Evolutionary conservation across 1,140 invertebrate genomes (phyloP).

Genomic region (Trichonephila clavipes): DNA sequence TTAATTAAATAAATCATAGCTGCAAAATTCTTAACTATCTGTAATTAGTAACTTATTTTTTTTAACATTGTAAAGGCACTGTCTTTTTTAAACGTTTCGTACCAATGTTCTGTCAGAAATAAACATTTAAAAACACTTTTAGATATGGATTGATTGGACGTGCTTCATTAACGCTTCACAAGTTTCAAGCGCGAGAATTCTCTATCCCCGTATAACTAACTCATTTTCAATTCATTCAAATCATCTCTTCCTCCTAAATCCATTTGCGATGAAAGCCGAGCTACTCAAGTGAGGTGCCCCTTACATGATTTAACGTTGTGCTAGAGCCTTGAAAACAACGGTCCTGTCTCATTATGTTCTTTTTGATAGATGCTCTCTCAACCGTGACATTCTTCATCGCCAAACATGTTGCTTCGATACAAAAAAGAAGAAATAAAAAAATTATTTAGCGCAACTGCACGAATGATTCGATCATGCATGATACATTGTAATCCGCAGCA

Average conservation of each 20-base stretch:
- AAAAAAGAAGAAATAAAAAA: too few relatives aligned
- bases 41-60: too few relatives aligned
- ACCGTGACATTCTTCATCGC: not conserved
- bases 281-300: conserved; percentile 6
- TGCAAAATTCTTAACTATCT: too few relatives aligned
- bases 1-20: too few relatives aligned
- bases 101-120: too few relatives aligned
- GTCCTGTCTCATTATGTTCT: not conserved
- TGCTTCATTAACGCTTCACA: not conserved
- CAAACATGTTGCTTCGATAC: not conserved
- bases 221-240: not conserved
- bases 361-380: not conserved
- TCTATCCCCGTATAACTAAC: not conserved
- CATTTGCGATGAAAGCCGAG: not conserved
- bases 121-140: too few relatives aligned
- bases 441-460: too few relatives aligned
- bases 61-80: too few relatives aligned
- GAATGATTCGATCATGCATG: too few relatives aligned
- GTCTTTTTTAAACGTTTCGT: too few relatives aligned
- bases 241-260: not conserved
- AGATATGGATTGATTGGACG: not conserved
- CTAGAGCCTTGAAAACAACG: conserved; percentile 3
- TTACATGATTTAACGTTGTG: too few relatives aligned
- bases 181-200: not conserved
- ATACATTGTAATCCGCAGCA: too few relatives aligned